Evolutionary conservation across 2,888 invertebrate species (phyloP).

Genomic region (Lysandra coridon): DNA sequence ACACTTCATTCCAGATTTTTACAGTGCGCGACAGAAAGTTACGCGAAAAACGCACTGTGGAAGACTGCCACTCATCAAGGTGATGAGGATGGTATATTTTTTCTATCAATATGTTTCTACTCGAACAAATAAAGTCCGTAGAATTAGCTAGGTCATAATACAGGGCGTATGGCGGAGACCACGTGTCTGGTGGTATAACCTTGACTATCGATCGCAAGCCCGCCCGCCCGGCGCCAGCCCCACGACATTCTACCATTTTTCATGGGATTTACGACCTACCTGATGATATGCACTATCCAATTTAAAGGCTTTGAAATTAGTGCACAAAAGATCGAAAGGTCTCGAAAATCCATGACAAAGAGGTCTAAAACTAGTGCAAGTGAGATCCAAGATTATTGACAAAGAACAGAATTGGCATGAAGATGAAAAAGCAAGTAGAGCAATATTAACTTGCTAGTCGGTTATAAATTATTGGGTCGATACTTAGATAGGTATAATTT

Average conservation of each 20-base stretch:
- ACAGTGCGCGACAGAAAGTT: too few species aligned
- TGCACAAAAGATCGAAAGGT: not conserved
- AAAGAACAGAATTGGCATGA: too few species aligned
- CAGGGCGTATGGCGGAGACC: constrained; percentile 41
- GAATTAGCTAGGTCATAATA: not conserved
- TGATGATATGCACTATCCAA: constrained; percentile 12
- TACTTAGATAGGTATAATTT: too few species aligned
- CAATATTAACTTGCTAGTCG: too few species aligned
- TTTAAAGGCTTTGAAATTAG: not conserved
- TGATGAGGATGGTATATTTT: not conserved
- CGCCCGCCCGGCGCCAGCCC: constrained; percentile 47
- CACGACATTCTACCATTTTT: constrained; percentile 27
- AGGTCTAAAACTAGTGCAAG: too few species aligned
- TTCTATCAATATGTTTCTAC: not conserved
- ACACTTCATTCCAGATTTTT: too few species aligned
- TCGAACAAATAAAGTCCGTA: not conserved
- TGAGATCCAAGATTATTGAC: too few species aligned
- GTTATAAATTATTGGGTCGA: too few species aligned
- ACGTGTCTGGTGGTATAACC: constrained; percentile 60
- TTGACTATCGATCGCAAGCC: constrained; percentile 72
- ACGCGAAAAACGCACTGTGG: too few species aligned
- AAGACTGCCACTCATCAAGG: too few species aligned
- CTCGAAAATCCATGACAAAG: not conserved
- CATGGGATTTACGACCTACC: constrained; percentile 18
- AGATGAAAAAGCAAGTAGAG: too few species aligned